Evolutionary conservation across 2,888 invertebrate species (phyloP), one percentile per base, ranked within the genome.

Genomic region (Hypercompe scribonia): DNA sequence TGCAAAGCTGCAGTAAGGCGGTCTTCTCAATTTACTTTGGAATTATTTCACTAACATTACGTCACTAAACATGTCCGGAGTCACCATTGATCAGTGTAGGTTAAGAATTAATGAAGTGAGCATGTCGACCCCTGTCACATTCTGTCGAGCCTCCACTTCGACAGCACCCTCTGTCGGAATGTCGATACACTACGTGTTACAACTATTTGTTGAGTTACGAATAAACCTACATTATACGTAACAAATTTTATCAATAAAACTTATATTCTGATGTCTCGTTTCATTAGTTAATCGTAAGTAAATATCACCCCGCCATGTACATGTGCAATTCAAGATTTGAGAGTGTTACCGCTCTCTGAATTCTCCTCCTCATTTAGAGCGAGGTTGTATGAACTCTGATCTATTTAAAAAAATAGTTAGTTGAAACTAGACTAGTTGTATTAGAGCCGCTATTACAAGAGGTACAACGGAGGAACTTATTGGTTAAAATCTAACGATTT

Each of bases 21-120:
- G 28, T 61, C 42, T 61, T 68, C 34, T 34, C 15, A 8, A n/a
- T 64, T 46, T 42, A 64, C 42, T 70, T 42, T 65, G 42, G 42
- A 71, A 72, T 68, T 72, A 73, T 68, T 71, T 70, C 63, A 42
- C 39, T 68, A 50, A 76, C 72, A 84, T 79, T 79, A 81, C 81
- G 83, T 87, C 85, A 84, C 81, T 75, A 65, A 83, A 82, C 80
- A 86, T 84, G 82, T 80, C 79, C 77, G 75, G 58, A 73, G 82
- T 85, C 87, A 84, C 83, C 90, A 92, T 93, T 93, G 92, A 93
- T 92, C 93, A 91, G 87, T 85, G 89, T 87, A 87, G 91, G 88
- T 92, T 89, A 92, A 92, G 93, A 93, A 95, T 95, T 95, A 95
- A 95, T 95, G 95, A 95, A 95, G 93, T 93, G 92, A 91, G 89